Evolutionary conservation across 2,888 invertebrate species (phyloP).

Genomic region (Cataglyphis cursor): DNA sequence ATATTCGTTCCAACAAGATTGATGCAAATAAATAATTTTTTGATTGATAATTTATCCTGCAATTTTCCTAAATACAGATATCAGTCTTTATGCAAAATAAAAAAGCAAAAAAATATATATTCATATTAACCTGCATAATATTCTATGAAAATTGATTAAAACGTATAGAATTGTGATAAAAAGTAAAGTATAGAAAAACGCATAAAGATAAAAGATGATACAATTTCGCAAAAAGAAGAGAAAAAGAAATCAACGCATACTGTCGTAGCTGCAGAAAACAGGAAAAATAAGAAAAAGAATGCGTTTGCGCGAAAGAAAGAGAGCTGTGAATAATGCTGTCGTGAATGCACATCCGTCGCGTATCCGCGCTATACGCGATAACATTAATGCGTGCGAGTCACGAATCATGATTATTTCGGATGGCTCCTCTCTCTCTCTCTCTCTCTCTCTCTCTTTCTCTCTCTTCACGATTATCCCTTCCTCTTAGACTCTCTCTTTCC

Average conservation of each 20-base stretch:
- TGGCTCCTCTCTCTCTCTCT: conserved; percentile 25
- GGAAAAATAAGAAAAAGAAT: neutral
- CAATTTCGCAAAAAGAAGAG: neutral
- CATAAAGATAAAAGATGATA: neutral
- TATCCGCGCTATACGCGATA: neutral
- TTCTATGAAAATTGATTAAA: neutral
- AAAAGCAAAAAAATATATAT: neutral
- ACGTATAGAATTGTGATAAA: neutral
- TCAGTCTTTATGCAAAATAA: neutral
- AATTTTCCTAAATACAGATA: neutral
- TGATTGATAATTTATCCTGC: neutral
- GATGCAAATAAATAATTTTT: neutral
- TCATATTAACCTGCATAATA: neutral
- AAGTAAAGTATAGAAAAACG: neutral
- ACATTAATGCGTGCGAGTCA: conserved; percentile 54
- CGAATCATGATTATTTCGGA: conserved; percentile 76
- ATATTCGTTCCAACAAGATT: neutral
- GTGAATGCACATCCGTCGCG: conserved; percentile 9
- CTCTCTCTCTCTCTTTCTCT: too few species aligned
- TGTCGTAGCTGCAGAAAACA: neutral
- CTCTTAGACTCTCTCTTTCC: neutral
- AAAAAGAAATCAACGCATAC: neutral
- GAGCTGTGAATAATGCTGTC: conserved; percentile 28
- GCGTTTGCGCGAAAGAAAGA: neutral
- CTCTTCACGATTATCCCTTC: neutral